Evolutionary conservation across 1,140 invertebrate species (phyloP).

Genomic region (Drosophila takahashii): DNA sequence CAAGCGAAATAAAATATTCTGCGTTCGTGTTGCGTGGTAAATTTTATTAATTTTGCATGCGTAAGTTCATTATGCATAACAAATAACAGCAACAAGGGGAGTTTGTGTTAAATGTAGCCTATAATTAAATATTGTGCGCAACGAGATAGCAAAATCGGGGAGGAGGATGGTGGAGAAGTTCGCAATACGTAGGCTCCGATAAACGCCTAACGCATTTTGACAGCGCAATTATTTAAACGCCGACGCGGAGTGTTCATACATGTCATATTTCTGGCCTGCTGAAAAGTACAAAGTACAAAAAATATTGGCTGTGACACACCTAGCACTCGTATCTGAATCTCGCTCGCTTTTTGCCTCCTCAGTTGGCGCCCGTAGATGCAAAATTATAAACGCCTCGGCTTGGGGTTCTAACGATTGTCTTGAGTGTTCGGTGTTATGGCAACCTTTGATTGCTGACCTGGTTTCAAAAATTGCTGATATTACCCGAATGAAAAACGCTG

Average conservation of each 20-base stretch:
- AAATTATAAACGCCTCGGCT: conserved; percentile 28
- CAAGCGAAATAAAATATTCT: conserved; percentile 63
- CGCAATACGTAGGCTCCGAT: not conserved
- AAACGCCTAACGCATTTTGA: conserved; percentile 57
- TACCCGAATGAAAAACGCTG: not conserved
- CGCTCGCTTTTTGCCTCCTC: conserved; percentile 1
- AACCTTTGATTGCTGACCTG: conserved; percentile 46
- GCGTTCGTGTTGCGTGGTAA: conserved; percentile 60
- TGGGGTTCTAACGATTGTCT: conserved; percentile 28
- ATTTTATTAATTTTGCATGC: conserved; percentile 71
- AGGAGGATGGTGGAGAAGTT: not conserved
- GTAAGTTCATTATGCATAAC: conserved; percentile 70
- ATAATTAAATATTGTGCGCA: conserved; percentile 64
- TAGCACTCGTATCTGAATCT: conserved; percentile 30
- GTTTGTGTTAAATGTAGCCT: conserved; percentile 70
- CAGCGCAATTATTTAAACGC: conserved; percentile 64
- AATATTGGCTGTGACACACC: conserved; percentile 37
- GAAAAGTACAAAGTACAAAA: conserved; percentile 16
- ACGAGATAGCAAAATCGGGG: conserved; percentile 1
- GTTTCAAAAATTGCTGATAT: conserved; percentile 15
- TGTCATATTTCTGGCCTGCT: conserved; percentile 41
- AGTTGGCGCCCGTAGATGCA: conserved; percentile 9
- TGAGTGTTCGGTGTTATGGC: conserved; percentile 20
- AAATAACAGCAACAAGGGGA: conserved; percentile 43
- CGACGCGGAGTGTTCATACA: conserved; percentile 47